Conservation (phyloP, 2,797 vertebrate genomes). For the Artibeus lituratus region DNA sequence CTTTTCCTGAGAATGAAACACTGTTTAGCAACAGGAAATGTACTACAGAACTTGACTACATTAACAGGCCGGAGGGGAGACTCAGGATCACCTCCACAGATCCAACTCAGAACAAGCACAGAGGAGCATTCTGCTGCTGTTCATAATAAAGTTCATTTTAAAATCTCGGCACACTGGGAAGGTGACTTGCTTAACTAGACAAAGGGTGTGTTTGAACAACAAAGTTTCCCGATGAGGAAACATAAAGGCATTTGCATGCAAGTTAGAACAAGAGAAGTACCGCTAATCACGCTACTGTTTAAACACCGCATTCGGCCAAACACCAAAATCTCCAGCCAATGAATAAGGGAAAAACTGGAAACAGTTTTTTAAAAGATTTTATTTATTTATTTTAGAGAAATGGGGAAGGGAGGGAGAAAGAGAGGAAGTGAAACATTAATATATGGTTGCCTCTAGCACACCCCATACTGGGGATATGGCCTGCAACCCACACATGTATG, state of each 20-base stretch:
- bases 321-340: background rate
- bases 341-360: background rate
- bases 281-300: rapidly evolving
- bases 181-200: background rate
- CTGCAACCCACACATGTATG: too few relatives aligned
- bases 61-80: background rate
- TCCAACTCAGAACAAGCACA: background rate
- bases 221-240: background rate
- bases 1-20: background rate
- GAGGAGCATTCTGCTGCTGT: background rate
- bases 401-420: too few relatives aligned
- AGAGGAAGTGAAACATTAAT: too few relatives aligned
- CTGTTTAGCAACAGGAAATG: background rate
- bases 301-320: background rate
- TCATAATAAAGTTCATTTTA: background rate
- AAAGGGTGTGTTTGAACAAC: background rate
- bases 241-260: background rate
- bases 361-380: too few relatives aligned
- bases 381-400: too few relatives aligned
- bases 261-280: background rate
- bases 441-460: too few relatives aligned
- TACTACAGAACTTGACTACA: background rate
- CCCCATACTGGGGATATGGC: too few relatives aligned
- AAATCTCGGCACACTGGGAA: background rate
- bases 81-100: background rate